Evolutionary conservation across 2,888 invertebrate genomes (phyloP), one percentile per base, ranked within the genome.

Genomic region (Neoascia interrupta): DNA sequence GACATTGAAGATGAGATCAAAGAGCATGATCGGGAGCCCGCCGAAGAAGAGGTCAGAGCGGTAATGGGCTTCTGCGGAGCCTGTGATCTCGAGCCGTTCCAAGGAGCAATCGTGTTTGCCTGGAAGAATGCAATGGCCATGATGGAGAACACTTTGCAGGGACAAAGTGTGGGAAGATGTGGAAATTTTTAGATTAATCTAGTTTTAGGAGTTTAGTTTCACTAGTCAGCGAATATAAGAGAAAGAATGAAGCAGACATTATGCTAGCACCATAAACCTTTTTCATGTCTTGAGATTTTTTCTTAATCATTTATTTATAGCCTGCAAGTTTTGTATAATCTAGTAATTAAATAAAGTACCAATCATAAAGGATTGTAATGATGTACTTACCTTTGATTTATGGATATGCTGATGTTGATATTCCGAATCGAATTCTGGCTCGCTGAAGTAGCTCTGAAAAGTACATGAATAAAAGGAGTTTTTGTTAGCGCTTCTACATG

Each of bases 361-460:
- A n/a, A n/a, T n/a, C n/a, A n/a, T n/a, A n/a, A n/a, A 13, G 39
- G 56, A 45, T n/a, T n/a, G n/a, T n/a, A n/a, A n/a, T n/a, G n/a
- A n/a, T n/a, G 1, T 31, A 89, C 93, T 91, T 89, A 96, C 96
- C 94, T 96, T 96, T 83, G 95, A 94, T 88, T 96, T 96, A 88
- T 97, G 97, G 83, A 96, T 95, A 89, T 97, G 96, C 89, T 97
- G 96, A 86, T 96, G 95, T 84, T 96, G 96, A 87, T 95, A 97
- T 85, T 97, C 97, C 36, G 96, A 96, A 87, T 97, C 97, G 84
- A 97, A 96, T 88, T 97, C 97, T 0, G 97, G 97, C 85, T 97
- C 97, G 84, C 96, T 96, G 90, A 97, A 97, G 89, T 97, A 97
- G 84, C 94, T 96, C 87, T 95, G 82, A 2, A 84, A 84, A 31